Percentiles rank a stretch among this genome's conserved stretches.
phyloP scores from a whole-genome alignment of 53 echinoderm and acorn worm genomes.

The Temnopleurus reevesii region DNA sequence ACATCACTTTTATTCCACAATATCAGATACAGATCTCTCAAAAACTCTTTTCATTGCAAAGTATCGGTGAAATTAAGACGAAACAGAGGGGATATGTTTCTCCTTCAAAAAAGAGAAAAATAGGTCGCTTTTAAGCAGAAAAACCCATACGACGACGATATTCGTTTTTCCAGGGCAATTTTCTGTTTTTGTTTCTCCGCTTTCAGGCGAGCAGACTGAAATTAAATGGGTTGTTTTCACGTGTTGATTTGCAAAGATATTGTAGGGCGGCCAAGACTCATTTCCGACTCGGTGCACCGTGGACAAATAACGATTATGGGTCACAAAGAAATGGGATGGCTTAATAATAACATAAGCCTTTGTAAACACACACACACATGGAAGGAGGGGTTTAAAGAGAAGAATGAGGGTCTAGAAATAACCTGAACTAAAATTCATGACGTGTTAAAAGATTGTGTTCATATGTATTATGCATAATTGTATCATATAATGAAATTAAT shows the following conservation, averaged over 20 bases:
- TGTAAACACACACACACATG: neutral
- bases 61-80: constrained; percentile 4
- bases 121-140: constrained; percentile 26
- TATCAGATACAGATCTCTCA: neutral
- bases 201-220: constrained; percentile 17
- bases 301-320: constrained; percentile 34
- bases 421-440: neutral
- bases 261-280: neutral
- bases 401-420: neutral
- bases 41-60: neutral
- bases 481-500: no score
- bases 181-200: constrained; percentile 26
- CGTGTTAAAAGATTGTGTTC: no score
- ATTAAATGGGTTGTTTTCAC: constrained; percentile 50
- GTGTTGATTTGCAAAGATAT: constrained; percentile 6
- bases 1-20: neutral
- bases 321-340: neutral
- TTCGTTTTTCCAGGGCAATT: constrained; percentile 44
- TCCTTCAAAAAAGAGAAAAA: neutral
- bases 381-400: neutral
- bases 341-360: constrained; percentile 1
- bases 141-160: neutral
- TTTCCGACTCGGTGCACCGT: constrained; percentile 1
- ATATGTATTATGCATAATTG: no score
- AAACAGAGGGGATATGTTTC: constrained; percentile 6